These are phyloP conservation scores for Falco cherrug DNA, from an alignment of 2,797 vertebrate species.

Conservation along the genomic window DNA sequence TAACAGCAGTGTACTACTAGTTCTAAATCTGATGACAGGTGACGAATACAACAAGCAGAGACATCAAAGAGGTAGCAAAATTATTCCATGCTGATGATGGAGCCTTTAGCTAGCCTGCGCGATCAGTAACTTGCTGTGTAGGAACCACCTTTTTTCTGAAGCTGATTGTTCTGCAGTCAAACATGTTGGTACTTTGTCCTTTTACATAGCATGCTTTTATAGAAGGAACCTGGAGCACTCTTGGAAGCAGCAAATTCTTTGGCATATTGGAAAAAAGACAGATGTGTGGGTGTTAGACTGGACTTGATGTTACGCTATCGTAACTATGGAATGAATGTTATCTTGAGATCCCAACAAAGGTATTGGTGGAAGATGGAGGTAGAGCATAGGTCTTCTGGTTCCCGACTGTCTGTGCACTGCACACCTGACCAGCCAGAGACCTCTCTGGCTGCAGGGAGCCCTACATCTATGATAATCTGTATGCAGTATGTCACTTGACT, in stretches of 20 bases:
- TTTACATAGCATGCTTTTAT: neutral
- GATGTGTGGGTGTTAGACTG: neutral
- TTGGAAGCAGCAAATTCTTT: neutral
- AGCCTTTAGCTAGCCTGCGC: neutral
- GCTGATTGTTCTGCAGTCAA: neutral
- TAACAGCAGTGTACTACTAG: neutral
- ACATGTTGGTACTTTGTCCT: neutral
- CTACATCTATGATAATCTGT: neutral
- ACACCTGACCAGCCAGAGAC: neutral
- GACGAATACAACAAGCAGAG: neutral
- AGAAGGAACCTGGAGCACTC: neutral
- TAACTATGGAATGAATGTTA: neutral
- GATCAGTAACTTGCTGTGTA: neutral
- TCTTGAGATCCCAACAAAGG: neutral
- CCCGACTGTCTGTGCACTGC: neutral
- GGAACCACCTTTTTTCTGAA: neutral
- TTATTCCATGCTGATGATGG: neutral
- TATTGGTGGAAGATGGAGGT: neutral
- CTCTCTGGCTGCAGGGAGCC: neutral
- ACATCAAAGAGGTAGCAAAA: neutral
- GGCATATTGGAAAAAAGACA: neutral
- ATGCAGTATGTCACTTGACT: neutral
- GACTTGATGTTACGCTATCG: neutral
- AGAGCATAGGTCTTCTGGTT: neutral
- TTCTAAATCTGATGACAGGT: constrained; percentile 12